These are phyloP conservation scores for Fregata magnificens DNA, from an alignment of 2,113 vertebrate species.

Conservation along the genomic window DNA sequence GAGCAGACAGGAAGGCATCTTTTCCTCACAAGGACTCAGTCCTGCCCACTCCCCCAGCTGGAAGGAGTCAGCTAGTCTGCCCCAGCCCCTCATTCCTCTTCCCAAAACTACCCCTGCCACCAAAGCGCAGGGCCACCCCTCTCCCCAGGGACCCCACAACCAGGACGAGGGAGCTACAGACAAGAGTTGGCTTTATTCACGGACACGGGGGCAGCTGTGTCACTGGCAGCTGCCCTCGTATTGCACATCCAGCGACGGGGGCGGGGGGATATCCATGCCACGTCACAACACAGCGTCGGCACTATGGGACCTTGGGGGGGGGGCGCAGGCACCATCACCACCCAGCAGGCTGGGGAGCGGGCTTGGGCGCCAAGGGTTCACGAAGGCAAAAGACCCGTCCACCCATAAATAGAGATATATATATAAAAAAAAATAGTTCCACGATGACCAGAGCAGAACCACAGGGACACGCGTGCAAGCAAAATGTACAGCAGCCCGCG, in stretches of 20 bases:
- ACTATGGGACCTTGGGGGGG: background rate
- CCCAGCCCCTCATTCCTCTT: background rate
- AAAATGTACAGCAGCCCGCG: slow-evolving; percentile 60
- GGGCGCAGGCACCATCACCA: slow-evolving; percentile 22
- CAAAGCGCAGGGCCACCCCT: background rate
- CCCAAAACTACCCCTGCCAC: background rate
- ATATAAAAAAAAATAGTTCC: slow-evolving; percentile 52
- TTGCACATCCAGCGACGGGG: slow-evolving; percentile 71
- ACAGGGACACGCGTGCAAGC: slow-evolving; percentile 59
- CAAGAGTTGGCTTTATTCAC: slow-evolving; percentile 80
- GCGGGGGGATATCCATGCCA: slow-evolving; percentile 76
- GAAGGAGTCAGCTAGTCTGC: background rate
- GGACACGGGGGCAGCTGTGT: slow-evolving; percentile 67
- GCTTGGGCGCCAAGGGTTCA: slow-evolving; percentile 42
- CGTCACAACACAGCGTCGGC: slow-evolving; percentile 75
- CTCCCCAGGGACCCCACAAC: background rate
- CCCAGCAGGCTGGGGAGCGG: slow-evolving; percentile 39
- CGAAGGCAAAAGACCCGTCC: slow-evolving; percentile 64
- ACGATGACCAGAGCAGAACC: slow-evolving; percentile 58
- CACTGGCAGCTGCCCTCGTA: slow-evolving; percentile 69
- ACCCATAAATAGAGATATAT: slow-evolving; percentile 35
- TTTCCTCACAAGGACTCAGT: background rate
- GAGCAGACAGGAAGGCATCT: background rate
- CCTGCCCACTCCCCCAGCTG: background rate
- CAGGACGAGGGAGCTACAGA: slow-evolving; percentile 70